Conservation (phyloP, 2,797 vertebrate species). For the Anguilla anguilla region DNA sequence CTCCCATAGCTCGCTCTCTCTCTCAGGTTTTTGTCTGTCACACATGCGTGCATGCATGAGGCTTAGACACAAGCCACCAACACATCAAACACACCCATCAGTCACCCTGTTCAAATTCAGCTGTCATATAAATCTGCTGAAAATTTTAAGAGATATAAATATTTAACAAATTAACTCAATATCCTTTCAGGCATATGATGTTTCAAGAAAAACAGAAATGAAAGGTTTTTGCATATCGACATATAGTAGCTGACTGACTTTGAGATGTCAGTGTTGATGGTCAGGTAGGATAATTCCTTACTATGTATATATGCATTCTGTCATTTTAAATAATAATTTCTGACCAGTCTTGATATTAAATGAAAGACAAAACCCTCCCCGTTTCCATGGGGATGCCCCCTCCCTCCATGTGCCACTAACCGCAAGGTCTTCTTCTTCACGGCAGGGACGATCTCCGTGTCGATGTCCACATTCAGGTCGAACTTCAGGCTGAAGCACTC, state of each 20-base stretch:
- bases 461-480: conserved; percentile 83
- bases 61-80: background rate
- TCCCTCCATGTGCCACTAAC: conserved; percentile 63
- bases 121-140: background rate
- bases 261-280: too few species aligned
- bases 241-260: background rate
- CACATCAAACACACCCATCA: background rate
- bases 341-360: background rate
- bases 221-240: too few species aligned
- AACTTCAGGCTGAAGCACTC: conserved; percentile 98
- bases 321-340: background rate
- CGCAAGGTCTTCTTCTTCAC: conserved; percentile 91
- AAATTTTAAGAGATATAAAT: background rate
- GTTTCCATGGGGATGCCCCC: background rate
- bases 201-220: background rate
- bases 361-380: background rate
- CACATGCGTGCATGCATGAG: too few species aligned
- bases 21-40: too few species aligned
- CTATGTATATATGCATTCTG: background rate
- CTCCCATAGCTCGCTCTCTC: too few species aligned
- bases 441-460: conserved; percentile 90
- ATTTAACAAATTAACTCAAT: background rate
- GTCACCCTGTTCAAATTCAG: background rate
- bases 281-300: background rate
- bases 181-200: background rate